phyloP scores from a whole-genome alignment of 2,113 vertebrate genomes.

The Notechis scutatus region DNA sequence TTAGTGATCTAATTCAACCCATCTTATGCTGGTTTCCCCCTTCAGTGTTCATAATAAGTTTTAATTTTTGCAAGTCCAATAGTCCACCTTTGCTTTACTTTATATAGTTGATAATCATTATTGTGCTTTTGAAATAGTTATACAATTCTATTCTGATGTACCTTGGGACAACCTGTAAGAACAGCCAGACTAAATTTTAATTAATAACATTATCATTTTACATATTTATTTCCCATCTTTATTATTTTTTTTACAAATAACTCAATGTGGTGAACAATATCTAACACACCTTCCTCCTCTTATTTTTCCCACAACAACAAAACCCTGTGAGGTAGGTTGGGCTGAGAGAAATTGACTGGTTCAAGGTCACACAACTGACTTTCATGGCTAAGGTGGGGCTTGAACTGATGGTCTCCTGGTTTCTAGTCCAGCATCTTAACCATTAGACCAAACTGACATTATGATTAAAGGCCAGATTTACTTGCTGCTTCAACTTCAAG shows the following conservation, averaged over 20 bases:
- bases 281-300: neutral
- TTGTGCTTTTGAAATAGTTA: neutral
- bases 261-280: neutral
- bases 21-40: neutral
- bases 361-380: neutral
- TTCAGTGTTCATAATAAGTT: neutral
- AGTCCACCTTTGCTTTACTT: neutral
- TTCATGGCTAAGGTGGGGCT: neutral
- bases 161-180: neutral
- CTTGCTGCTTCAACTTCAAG: neutral
- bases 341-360: neutral
- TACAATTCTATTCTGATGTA: neutral
- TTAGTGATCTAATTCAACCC: neutral
- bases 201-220: neutral
- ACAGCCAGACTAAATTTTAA: neutral
- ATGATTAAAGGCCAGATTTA: neutral
- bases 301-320: neutral
- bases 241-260: neutral
- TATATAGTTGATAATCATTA: neutral
- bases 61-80: neutral
- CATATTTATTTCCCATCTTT: neutral
- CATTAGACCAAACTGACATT: neutral
- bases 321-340: neutral
- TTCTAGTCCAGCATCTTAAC: neutral
- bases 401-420: neutral